Base-by-base conservation (phyloP, 2,113 vertebrate genomes). In the Vimba vimba region DNA sequence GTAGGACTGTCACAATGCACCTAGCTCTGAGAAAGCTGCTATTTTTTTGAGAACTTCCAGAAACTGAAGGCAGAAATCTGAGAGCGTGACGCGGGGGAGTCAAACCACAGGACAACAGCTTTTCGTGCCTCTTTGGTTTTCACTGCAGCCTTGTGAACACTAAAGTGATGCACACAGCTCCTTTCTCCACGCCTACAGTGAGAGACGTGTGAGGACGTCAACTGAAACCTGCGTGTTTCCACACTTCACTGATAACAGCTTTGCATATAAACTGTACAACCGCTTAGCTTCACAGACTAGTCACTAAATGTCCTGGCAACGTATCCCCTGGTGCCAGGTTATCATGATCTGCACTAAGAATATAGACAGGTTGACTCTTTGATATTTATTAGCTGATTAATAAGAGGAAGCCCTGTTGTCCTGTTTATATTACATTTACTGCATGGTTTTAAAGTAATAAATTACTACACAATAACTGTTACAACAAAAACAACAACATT, bases 41-140 rank as follows among this genome's bases (percentile, higher is more conserved):
- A 10, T 27, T n/a, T n/a, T 21, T 57, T 57, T 45, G 23, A 59
- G 15, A 73, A 50, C 62, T 73, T 79, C 10, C 52, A 62, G 75
- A 50, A 55, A 80, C 64, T 86, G 36, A 80, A 80, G n/a, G 66
- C 52, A 75, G 57, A 87, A 87, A 87, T 80, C 66, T 74, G 43
- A 57, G 76, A 73, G 17, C 11, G 55, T 19, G 25, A 84, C 64
- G 74, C 7, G 73, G 25, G 10, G 66, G 50, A 64, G 66, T 83
- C 82, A 66, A 87, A 87, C 86, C 86, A 64, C 86, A 71, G 68
- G 76, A 74, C 82, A 82, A 25, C 82, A 57, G 50, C 68, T 47
- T 64, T 17, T 10, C 47, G 12, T 69, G 13, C 17, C 7, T 57
- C 47, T 68, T 64, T 36, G 15, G 59, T 36, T 75, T 71, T 82